phyloP scores from a whole-genome alignment of 2,888 invertebrate species.

The Auanema sp. region DNA sequence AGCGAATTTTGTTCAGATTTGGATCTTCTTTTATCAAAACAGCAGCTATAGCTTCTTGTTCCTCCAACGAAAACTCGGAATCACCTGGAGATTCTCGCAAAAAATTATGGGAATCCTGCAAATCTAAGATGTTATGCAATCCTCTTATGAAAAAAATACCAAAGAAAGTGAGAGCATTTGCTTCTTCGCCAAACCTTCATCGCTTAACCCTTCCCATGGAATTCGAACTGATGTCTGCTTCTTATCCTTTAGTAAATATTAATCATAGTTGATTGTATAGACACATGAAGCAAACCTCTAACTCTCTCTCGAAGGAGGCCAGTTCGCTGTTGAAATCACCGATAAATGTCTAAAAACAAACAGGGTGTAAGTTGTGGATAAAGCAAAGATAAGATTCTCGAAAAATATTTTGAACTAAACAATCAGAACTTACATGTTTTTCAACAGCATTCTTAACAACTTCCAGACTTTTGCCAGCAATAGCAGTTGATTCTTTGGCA shows the following conservation, averaged over 20 bases:
- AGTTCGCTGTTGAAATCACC: conserved; percentile 96
- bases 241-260: not conserved
- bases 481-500: conserved; percentile 42
- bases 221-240: conserved; percentile 70
- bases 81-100: conserved; percentile 87
- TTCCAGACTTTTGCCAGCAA: conserved; percentile 38
- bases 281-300: conserved; percentile 67
- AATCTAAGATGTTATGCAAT: conserved; percentile 23
- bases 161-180: conserved; percentile 91
- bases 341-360: conserved; percentile 80
- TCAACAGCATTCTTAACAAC: conserved; percentile 41
- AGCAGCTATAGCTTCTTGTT: conserved; percentile 76
- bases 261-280: not conserved
- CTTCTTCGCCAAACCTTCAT: conserved; percentile 89
- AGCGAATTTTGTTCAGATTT: conserved; percentile 95
- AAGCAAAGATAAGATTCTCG: conserved; percentile 3
- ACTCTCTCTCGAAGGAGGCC: conserved; percentile 88
- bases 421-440: conserved; percentile 29
- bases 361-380: not conserved
- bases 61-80: conserved; percentile 78
- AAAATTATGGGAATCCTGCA: conserved; percentile 92
- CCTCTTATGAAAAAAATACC: conserved; percentile 68
- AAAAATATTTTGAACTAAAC: conserved; percentile 6
- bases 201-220: conserved; percentile 93
- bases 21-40: conserved; percentile 92